A percentile compares a stretch with the other conserved stretches of the same genome.
phyloP scores from a whole-genome alignment of 64 coral and sea anemone species.

The Montipora foliosa region DNA sequence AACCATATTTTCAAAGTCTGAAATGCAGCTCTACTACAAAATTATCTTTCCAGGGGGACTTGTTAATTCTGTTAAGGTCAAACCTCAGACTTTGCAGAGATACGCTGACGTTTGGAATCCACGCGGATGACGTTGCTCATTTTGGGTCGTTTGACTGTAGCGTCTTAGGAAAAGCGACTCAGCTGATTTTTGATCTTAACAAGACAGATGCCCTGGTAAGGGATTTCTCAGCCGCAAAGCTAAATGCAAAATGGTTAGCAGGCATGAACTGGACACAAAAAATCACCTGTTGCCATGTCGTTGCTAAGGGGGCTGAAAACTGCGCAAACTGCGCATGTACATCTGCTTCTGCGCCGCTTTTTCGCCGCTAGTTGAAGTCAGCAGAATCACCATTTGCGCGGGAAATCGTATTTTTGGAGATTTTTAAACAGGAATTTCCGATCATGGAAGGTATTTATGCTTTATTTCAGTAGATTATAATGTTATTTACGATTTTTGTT shows the following conservation, averaged over 20 bases:
- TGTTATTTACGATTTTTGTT: too few relatives aligned
- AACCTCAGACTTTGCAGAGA: neutral
- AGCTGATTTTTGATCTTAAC: neutral
- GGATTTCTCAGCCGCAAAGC: neutral
- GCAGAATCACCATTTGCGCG: conserved; percentile 38
- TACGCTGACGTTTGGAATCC: too few relatives aligned
- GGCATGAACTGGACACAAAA: neutral
- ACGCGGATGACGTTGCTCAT: neutral
- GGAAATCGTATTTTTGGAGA: neutral
- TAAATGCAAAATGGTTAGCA: neutral
- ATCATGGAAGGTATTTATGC: conserved; percentile 32
- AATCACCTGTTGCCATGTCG: conserved; percentile 17
- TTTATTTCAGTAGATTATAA: neutral
- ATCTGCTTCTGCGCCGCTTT: too few relatives aligned
- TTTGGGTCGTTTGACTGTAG: too few relatives aligned
- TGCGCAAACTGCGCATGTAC: too few relatives aligned
- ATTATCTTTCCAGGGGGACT: neutral
- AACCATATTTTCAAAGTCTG: conserved; percentile 25
- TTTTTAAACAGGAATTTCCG: neutral
- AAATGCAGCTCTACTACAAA: neutral
- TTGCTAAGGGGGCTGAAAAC: neutral
- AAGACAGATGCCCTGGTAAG: neutral
- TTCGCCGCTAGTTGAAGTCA: neutral
- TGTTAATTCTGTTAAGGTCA: neutral
- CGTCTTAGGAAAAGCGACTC: neutral